phyloP scores from a whole-genome alignment of 2,113 vertebrate genomes.

The Malurus elegans region DNA sequence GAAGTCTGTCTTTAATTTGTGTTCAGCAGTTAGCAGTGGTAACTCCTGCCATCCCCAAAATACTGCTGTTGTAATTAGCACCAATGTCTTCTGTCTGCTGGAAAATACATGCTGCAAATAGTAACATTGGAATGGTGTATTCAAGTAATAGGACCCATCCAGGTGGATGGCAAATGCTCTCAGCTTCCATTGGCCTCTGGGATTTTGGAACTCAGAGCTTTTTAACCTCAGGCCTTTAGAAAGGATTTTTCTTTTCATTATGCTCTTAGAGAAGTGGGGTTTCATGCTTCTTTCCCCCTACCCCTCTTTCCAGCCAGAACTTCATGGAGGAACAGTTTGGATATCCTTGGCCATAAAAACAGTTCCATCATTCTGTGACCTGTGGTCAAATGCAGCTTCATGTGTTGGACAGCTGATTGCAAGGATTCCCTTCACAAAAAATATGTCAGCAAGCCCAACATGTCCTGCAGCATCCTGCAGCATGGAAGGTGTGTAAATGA shows the following conservation, averaged over 20 bases:
- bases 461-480: not conserved
- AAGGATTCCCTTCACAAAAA: not conserved
- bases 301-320: not conserved
- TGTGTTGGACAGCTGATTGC: not conserved
- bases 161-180: not conserved
- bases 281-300: not conserved
- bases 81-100: not conserved
- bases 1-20: not conserved
- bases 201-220: not conserved
- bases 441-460: not conserved
- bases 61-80: not conserved
- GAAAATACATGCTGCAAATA: not conserved
- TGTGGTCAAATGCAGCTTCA: not conserved
- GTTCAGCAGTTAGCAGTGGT: not conserved
- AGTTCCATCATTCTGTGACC: not conserved
- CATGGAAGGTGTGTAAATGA: not conserved
- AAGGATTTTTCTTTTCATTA: not conserved
- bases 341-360: not conserved
- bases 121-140: not conserved
- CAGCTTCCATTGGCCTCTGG: not conserved
- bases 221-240: not conserved
- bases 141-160: not conserved
- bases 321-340: not conserved
- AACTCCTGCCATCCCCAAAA: not conserved
- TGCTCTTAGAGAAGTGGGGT: not conserved